Evolutionary conservation across 2,113 vertebrate genomes (phyloP).

Genomic region (Ibidorhyncha struthersii): DNA sequence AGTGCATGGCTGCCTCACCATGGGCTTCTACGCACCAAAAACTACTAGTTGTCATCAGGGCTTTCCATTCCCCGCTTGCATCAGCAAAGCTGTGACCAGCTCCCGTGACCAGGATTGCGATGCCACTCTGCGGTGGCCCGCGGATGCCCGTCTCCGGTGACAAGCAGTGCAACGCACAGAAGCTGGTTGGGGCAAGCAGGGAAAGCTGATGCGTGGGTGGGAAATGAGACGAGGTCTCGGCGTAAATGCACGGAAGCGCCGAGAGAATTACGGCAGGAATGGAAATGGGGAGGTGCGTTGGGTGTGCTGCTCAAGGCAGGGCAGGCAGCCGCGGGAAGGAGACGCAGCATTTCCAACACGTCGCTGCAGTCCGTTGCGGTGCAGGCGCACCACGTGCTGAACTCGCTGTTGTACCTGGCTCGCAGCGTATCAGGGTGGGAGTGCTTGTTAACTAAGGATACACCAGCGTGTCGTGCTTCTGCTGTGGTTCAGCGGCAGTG

Average conservation of each 20-base stretch:
- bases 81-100: neutral
- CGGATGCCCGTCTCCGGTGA: neutral
- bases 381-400: neutral
- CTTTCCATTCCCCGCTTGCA: neutral
- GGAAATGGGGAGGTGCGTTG: accelerated
- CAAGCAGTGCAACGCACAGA: no score
- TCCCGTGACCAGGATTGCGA: accelerated
- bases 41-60: no score
- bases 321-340: neutral
- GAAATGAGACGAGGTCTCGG: neutral
- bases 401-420: neutral
- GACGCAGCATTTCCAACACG: neutral
- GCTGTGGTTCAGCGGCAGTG: neutral
- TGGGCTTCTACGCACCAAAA: neutral
- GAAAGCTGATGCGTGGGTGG: no score
- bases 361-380: neutral
- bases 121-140: neutral
- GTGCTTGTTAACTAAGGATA: neutral
- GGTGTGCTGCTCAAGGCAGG: neutral
- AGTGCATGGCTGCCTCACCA: neutral
- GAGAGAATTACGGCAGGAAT: neutral
- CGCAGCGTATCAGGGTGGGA: neutral
- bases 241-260: neutral
- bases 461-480: neutral
- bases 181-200: no score